Percentiles rank a stretch among this genome's conserved stretches.
phyloP scores from a whole-genome alignment of 1,140 invertebrate species.

The Oreohelix idahoensis region DNA sequence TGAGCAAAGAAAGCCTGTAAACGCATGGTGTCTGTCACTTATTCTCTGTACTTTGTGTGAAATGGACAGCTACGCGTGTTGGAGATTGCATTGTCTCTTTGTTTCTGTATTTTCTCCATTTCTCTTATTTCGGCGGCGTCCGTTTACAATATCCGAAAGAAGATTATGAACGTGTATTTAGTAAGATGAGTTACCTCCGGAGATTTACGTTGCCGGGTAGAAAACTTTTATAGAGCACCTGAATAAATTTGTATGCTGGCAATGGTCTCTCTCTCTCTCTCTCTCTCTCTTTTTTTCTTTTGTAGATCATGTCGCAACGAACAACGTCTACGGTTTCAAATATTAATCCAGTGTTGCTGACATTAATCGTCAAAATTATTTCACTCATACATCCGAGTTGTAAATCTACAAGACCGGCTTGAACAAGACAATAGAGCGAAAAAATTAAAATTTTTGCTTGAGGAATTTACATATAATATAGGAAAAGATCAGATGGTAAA shows the following conservation, averaged over 20 bases:
- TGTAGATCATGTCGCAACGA: too few relatives aligned
- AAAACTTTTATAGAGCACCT: background rate
- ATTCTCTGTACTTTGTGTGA: background rate
- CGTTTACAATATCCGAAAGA: background rate
- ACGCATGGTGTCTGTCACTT: background rate
- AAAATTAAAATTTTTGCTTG: too few relatives aligned
- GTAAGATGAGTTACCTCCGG: background rate
- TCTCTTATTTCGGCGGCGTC: background rate
- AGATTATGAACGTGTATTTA: background rate
- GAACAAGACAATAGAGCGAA: too few relatives aligned
- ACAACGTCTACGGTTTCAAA: too few relatives aligned
- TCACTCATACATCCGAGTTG: too few relatives aligned
- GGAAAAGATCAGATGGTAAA: too few relatives aligned
- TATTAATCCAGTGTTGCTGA: too few relatives aligned
- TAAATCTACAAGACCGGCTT: too few relatives aligned
- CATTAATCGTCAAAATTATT: too few relatives aligned
- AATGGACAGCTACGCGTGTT: background rate
- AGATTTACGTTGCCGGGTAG: background rate
- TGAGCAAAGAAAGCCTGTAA: conserved; percentile 10
- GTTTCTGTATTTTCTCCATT: background rate
- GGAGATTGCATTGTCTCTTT: background rate
- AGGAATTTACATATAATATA: too few relatives aligned
- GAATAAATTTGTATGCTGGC: background rate
- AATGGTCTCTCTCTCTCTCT: too few relatives aligned
- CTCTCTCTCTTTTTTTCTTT: too few relatives aligned